Conservation (phyloP, 2,113 vertebrate species). For the Theristicus caerulescens region DNA sequence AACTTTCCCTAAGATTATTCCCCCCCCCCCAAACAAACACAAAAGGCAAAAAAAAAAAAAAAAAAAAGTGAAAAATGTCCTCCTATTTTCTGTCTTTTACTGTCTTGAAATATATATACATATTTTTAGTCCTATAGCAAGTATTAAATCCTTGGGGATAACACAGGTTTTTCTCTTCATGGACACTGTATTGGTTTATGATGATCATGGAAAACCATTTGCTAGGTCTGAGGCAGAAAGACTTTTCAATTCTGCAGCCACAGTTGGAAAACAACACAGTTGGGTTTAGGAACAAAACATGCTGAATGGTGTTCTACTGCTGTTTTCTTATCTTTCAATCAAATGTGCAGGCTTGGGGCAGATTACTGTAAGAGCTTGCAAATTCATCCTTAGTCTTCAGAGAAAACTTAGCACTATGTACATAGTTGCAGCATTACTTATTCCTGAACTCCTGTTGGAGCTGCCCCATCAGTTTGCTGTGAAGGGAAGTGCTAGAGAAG, state of each 20-base stretch:
- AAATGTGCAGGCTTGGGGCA: not conserved
- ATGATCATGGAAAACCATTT: not conserved
- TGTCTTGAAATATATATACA: not conserved
- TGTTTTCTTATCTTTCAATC: not conserved
- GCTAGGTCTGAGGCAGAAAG: not conserved
- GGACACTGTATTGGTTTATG: accelerated
- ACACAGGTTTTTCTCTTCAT: not conserved
- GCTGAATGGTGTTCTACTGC: not conserved
- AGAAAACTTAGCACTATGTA: not conserved
- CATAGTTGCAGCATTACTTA: not conserved
- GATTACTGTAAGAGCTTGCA: not conserved
- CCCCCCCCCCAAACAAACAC: too few relatives aligned
- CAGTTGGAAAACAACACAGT: not conserved
- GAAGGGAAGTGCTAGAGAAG: not conserved
- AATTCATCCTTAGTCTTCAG: not conserved
- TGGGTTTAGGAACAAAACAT: not conserved
- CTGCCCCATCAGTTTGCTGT: not conserved
- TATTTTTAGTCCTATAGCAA: not conserved
- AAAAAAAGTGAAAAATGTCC: not conserved
- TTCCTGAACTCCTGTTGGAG: not conserved
- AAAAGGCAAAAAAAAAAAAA: not conserved
- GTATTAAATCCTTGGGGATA: not conserved
- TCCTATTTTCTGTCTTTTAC: not conserved
- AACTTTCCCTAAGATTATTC: too few relatives aligned
- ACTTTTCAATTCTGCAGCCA: not conserved